Evolutionary conservation across 2,797 vertebrate species (phyloP), one percentile per base, ranked within the genome.

Genomic region (Acipenser transmontanus): DNA sequence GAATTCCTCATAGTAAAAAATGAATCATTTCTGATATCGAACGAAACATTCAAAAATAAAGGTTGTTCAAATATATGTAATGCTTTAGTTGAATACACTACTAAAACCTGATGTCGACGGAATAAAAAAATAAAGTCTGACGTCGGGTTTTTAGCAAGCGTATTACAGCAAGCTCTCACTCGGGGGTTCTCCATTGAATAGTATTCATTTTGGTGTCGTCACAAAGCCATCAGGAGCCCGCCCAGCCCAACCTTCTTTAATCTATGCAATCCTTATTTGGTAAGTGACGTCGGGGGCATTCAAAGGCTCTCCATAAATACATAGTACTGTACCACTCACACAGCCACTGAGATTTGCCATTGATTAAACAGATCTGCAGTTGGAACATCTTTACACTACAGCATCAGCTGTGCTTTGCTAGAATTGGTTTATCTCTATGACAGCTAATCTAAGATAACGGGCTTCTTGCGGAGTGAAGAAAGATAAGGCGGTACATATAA

Each of bases 261-360:
- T 68, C 87, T 91, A 76, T 89, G 87, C 91, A 87, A 87, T 91
- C 95, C 95, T 89, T 93, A 85, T 95, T 88, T 93, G 94, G 94
- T 84, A 76, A 94, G 89, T 95, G 94, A 98, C 95, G 94, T 94
- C 61, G 82, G 81, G 83, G 49, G 80, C 81, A 80, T 91, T 94
- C 82, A 94, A 84, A 84, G 85, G 85, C 87, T 87, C 82, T 83
- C 86, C 87, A 92, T 96, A 97, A 93, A 96, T 93, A 92, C 87
- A 87, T 82, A 76, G 77, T 72, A 34, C 34, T 34, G 34, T 34
- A 82, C 77, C 77, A 78, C 82, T 84, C 84, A 86, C 90, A 73
- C 75, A 63, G 81, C 80, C 81, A 78, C 78, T 78, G 85, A 80
- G 78, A 81, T 87, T 84, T 78, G 85, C 85, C 71, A 91, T 81